phyloP scores from a whole-genome alignment of 2,113 vertebrate genomes.

The Bufo gargarizans region DNA sequence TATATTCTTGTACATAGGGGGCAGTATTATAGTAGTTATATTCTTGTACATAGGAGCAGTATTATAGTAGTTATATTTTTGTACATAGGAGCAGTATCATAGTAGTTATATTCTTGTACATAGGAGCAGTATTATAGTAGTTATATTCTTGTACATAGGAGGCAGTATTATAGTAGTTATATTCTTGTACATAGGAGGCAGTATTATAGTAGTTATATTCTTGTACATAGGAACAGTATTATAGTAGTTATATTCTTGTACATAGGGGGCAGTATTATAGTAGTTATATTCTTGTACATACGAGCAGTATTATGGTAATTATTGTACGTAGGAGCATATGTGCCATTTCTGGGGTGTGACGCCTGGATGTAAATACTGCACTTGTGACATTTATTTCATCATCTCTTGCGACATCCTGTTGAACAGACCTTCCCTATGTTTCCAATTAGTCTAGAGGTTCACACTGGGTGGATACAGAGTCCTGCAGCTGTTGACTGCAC shows the following conservation, averaged over 20 bases:
- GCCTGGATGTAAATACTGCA: too few relatives aligned
- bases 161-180: slow-evolving; percentile 18
- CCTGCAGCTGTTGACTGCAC: neutral
- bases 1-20: slow-evolving; percentile 1
- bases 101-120: slow-evolving; percentile 16
- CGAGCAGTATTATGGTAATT: neutral
- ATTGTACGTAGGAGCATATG: neutral
- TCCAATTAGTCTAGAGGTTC: neutral
- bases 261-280: neutral
- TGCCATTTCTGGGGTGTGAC: too few relatives aligned
- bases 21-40: slow-evolving; percentile 13
- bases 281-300: slow-evolving; percentile 1
- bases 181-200: neutral
- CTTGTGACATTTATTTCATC: too few relatives aligned
- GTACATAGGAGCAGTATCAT: neutral
- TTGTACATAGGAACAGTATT: neutral
- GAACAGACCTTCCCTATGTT: neutral
- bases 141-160: slow-evolving; percentile 1
- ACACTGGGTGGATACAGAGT: neutral
- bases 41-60: neutral
- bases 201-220: neutral
- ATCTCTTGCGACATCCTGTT: neutral
- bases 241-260: slow-evolving; percentile 19
- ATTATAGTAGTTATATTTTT: slow-evolving; percentile 16
- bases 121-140: slow-evolving; percentile 14